Conservation (phyloP, 2,113 vertebrate species). For the Corythoichthys intestinalis region DNA sequence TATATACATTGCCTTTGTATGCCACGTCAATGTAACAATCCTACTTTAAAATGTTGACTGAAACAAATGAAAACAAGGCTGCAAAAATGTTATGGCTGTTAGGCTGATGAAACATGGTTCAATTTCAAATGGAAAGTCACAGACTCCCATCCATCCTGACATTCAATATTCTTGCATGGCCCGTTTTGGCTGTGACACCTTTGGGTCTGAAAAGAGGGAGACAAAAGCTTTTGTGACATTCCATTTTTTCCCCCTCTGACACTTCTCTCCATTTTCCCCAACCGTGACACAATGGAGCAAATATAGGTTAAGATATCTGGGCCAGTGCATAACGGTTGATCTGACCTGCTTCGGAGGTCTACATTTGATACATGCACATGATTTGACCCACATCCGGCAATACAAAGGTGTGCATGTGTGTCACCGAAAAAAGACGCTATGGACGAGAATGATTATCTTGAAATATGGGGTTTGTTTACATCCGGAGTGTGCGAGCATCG, state of each 20-base stretch:
- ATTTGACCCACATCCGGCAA: slow-evolving; percentile 51
- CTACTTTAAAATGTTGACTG: background rate
- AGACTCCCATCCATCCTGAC: background rate
- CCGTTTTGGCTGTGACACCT: slow-evolving; percentile 15
- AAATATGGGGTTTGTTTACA: slow-evolving; percentile 19
- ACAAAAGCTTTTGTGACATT: slow-evolving; percentile 15
- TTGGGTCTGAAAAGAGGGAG: slow-evolving; percentile 5
- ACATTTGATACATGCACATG: slow-evolving; percentile 13
- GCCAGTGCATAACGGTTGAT: slow-evolving; percentile 42
- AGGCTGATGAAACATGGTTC: background rate
- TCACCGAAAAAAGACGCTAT: slow-evolving; percentile 19
- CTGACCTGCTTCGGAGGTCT: slow-evolving; percentile 48
- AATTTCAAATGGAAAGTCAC: slow-evolving; percentile 17
- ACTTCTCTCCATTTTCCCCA: slow-evolving; percentile 23
- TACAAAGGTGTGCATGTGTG: slow-evolving; percentile 30
- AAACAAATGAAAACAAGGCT: background rate
- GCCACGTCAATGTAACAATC: background rate
- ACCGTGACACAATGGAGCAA: slow-evolving; percentile 23
- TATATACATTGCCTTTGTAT: too few relatives aligned
- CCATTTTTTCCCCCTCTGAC: slow-evolving; percentile 4
- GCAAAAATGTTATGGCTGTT: background rate
- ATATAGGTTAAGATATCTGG: slow-evolving; percentile 50
- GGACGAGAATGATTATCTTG: background rate
- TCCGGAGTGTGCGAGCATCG: slow-evolving; percentile 25
- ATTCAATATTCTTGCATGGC: slow-evolving; percentile 13